Conservation (phyloP, 2,888 invertebrate species). For the Mactromeris polynyma region DNA sequence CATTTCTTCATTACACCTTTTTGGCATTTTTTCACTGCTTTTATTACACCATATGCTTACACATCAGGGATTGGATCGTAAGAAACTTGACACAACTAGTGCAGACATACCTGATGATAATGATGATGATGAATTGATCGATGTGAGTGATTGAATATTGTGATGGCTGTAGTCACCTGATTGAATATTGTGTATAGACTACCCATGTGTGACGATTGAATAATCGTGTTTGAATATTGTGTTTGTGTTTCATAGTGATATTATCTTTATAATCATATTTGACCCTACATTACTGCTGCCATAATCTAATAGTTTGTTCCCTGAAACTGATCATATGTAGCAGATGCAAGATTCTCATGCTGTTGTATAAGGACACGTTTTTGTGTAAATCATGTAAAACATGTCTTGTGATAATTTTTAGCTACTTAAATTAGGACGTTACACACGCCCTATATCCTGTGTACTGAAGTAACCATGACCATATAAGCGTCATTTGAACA, state of each 20-base stretch:
- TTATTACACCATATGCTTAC: not conserved
- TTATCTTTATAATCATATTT: not conserved
- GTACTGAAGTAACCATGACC: too few species aligned
- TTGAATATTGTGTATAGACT: not conserved
- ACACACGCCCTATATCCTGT: not conserved
- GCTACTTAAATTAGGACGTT: not conserved
- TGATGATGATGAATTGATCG: constrained; percentile 63
- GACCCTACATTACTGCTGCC: not conserved
- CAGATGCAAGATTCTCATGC: too few species aligned
- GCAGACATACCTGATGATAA: constrained; percentile 30
- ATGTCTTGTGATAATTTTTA: not conserved
- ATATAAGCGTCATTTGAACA: too few species aligned
- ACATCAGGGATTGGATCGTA: constrained; percentile 17
- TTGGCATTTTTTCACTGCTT: not conserved
- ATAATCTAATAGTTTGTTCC: not conserved
- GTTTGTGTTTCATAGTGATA: not conserved
- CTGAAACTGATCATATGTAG: not conserved
- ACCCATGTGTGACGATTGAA: constrained; percentile 1
- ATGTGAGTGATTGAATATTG: constrained; percentile 57
- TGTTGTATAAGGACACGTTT: too few species aligned
- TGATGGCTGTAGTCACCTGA: not conserved
- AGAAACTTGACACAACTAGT: not conserved
- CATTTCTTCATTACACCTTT: too few species aligned
- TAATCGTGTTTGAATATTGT: not conserved
- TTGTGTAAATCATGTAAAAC: not conserved